phyloP scores from a whole-genome alignment of 2,797 vertebrate genomes.

The Tokudaia tokunoshimensis region DNA sequence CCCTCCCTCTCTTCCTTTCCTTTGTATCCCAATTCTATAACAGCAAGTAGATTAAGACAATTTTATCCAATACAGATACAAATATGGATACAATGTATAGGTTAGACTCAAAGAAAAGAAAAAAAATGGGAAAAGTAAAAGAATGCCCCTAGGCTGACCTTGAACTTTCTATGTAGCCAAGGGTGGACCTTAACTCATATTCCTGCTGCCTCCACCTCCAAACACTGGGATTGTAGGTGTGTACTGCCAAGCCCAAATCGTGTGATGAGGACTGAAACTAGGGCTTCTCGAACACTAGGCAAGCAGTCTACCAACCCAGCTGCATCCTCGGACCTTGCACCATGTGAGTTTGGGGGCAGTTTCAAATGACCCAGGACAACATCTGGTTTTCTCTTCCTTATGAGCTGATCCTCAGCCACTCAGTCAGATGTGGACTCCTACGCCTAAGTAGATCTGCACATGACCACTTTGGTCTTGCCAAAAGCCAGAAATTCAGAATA shows the following conservation, averaged over 20 bases:
- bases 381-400: conserved; percentile 8
- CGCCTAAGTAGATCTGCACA: background rate
- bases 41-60: background rate
- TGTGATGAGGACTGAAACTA: background rate
- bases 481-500: background rate
- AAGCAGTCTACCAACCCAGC: background rate
- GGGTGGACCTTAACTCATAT: background rate
- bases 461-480: background rate
- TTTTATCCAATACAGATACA: background rate
- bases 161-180: background rate
- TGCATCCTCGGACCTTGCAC: background rate
- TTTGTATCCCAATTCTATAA: background rate
- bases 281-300: background rate
- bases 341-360: background rate
- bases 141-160: background rate
- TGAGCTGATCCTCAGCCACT: too few species aligned
- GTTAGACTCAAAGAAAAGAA: background rate
- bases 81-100: background rate
- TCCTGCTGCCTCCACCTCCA: background rate
- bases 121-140: background rate
- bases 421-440: background rate
- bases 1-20: background rate
- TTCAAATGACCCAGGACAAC: background rate
- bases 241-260: background rate
- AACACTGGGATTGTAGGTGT: background rate